Evolutionary conservation across 2,888 invertebrate species (phyloP).

Genomic region (Pecten maximus): DNA sequence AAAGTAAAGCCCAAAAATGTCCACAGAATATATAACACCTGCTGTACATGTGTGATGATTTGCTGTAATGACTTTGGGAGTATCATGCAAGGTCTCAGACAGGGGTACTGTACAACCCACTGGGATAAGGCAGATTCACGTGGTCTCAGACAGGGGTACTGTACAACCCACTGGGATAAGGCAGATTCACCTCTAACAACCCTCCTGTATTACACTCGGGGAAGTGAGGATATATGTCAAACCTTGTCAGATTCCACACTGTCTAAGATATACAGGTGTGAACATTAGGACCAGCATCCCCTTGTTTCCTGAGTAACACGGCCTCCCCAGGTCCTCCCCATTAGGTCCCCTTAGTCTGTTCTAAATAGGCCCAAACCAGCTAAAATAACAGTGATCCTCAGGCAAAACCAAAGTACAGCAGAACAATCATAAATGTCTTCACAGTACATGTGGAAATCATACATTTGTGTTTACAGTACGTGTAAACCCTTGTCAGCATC

Average conservation of each 20-base stretch:
- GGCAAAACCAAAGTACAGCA: neutral
- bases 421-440: neutral
- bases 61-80: too few relatives aligned
- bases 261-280: neutral
- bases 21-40: neutral
- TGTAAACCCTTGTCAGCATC: neutral
- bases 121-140: neutral
- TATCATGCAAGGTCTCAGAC: too few relatives aligned
- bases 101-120: neutral
- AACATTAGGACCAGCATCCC: neutral
- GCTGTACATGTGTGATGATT: neutral
- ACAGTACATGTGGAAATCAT: neutral
- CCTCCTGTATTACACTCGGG: neutral
- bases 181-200: neutral
- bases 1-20: neutral
- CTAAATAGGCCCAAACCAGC: neutral
- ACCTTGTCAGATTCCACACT: neutral
- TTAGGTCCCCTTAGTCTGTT: neutral
- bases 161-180: neutral
- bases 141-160: neutral
- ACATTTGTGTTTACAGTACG: conserved; percentile 3
- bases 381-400: neutral
- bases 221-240: neutral
- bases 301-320: neutral
- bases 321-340: neutral